Evolutionary conservation across 2,888 invertebrate genomes (phyloP), one percentile per base, ranked within the genome.

Genomic region (Ditula angustiorana): DNA sequence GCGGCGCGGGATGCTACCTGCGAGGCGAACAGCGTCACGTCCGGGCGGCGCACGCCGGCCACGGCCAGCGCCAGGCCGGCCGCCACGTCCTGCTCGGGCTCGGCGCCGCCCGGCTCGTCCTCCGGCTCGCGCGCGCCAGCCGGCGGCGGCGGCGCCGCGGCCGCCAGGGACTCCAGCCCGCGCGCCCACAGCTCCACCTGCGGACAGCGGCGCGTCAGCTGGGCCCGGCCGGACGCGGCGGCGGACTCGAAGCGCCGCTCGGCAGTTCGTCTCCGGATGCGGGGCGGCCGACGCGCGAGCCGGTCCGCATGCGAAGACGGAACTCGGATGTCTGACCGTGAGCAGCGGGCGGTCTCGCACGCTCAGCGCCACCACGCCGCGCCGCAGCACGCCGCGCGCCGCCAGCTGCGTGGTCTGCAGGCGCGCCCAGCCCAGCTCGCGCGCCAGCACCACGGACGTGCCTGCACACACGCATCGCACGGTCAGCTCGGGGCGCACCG

Each of bases 351-450:
- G n/a, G 1, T n/a, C 33, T 0, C 0, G 24, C 49, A 75, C 74
- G 26, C 33, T 47, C 70, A 89, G 81, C 8, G 71, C 65, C 62
- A 87, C 86, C 28, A 60, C 52, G 16, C 83, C 88, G 71, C 81
- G 82, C 13, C 82, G 81, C 78, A 87, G 82, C 80, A 62, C 70
- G 0, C 82, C 87, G 33, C 66, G 78, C 50, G 72, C 70, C 70
- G 86, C 85, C 74, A 87, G 67, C 80, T 85, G 86, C 79, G 78
- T 65, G 50, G 88, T 81, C 71, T 78, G 76, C 67, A 88, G 83
- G 70, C 8, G 47, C 35, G 78, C 80, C 67, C 67, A 49, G 65
- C 81, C 78, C 68, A 78, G 62, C 41, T 24, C 67, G 46, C 87
- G 85, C 66, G 28, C 47, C 76, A 87, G 78, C 76, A 81, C 85